These are phyloP conservation scores for Drosophila cognata DNA, from an alignment of 2,888 invertebrate genomes.

Conservation along the genomic window DNA sequence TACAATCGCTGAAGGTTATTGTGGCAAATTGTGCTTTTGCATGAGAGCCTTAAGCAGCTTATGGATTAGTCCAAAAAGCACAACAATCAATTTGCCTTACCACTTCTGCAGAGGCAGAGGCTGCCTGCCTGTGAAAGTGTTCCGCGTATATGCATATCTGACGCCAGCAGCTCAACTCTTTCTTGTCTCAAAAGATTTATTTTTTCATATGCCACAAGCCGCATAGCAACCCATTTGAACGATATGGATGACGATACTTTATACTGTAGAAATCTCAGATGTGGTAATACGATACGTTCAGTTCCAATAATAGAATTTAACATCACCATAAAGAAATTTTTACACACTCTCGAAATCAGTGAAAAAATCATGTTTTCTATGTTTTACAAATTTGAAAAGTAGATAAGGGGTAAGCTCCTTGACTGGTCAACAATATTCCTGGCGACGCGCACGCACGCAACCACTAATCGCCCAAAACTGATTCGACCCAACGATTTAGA, in stretches of 20 bases:
- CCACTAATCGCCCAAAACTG: not conserved
- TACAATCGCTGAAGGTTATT: slow-evolving; percentile 69
- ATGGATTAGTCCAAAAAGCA: slow-evolving; percentile 47
- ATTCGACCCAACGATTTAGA: not conserved
- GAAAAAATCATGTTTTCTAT: not conserved
- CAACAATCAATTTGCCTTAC: slow-evolving; percentile 22
- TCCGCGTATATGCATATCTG: not conserved
- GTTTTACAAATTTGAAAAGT: not conserved
- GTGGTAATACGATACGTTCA: not conserved
- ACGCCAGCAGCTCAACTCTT: slow-evolving; percentile 13
- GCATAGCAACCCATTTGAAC: not conserved
- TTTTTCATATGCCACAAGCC: not conserved
- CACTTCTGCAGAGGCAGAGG: slow-evolving; percentile 4
- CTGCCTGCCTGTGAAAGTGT: slow-evolving; percentile 3
- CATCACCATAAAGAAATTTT: not conserved
- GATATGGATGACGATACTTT: not conserved
- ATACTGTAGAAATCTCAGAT: not conserved
- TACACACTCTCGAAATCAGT: not conserved
- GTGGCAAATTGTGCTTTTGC: slow-evolving; percentile 64
- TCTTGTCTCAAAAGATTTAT: not conserved
- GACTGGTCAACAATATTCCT: not conserved
- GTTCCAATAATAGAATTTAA: not conserved
- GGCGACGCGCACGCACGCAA: not conserved
- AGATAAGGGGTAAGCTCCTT: not conserved
- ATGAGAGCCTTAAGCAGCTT: slow-evolving; percentile 70